phyloP scores from a whole-genome alignment of 1,140 invertebrate species.

The Dreissena polymorpha region DNA sequence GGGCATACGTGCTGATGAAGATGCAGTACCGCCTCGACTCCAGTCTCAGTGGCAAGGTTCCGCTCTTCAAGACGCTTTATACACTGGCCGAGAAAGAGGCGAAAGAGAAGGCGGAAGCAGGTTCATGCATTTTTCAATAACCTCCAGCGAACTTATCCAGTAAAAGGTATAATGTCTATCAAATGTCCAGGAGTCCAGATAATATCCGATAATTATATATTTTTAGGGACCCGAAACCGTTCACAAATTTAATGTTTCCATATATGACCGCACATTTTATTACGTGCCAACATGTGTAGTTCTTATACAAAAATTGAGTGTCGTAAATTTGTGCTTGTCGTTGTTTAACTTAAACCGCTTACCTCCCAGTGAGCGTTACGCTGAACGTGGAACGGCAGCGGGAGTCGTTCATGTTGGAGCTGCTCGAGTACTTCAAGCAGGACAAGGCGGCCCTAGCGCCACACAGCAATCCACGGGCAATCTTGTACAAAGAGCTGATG shows the following conservation, averaged over 20 bases:
- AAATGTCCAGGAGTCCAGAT: no score
- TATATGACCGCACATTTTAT: no score
- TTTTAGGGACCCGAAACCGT: no score
- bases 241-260: no score
- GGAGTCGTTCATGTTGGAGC: conserved; percentile 21
- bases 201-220: no score
- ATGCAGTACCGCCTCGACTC: conserved; percentile 17
- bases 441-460: conserved; percentile 34
- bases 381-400: neutral
- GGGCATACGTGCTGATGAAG: conserved; percentile 35
- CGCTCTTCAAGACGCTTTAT: conserved; percentile 1
- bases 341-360: no score
- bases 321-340: no score
- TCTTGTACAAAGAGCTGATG: conserved; percentile 32
- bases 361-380: neutral
- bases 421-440: conserved; percentile 38
- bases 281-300: no score
- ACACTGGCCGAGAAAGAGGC: neutral
- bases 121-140: no score
- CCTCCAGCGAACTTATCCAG: no score
- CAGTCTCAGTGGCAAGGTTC: conserved; percentile 28
- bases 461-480: conserved; percentile 1
- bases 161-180: no score
- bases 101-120: neutral
- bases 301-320: no score